These are phyloP conservation scores for Perccottus glenii DNA, from an alignment of 2,113 vertebrate species.

Conservation along the genomic window DNA sequence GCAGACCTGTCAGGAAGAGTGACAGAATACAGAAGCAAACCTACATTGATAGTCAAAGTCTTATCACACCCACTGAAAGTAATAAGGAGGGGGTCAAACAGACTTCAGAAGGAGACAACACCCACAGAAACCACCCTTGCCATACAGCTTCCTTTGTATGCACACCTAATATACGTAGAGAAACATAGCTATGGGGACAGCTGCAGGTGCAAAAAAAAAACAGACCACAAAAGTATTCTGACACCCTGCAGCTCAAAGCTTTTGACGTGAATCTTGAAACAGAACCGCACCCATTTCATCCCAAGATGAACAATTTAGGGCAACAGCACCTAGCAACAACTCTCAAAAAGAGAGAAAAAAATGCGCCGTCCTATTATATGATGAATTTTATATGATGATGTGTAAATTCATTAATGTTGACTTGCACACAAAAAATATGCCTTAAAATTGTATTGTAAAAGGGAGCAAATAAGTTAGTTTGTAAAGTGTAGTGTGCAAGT, in stretches of 20 bases:
- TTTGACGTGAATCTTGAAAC: slow-evolving; percentile 55
- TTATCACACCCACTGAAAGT: slow-evolving; percentile 5
- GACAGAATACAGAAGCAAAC: slow-evolving; percentile 7
- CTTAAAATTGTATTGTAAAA: background rate
- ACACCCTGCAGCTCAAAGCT: slow-evolving; percentile 30
- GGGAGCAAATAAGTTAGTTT: background rate
- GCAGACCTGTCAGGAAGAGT: slow-evolving; percentile 7
- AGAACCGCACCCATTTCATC: slow-evolving; percentile 33
- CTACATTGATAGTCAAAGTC: background rate
- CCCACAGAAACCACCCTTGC: slow-evolving; percentile 49
- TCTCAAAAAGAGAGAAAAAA: background rate
- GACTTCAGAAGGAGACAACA: slow-evolving; percentile 9
- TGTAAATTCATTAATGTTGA: background rate
- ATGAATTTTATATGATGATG: background rate
- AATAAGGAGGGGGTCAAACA: slow-evolving; percentile 1
- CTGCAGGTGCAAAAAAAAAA: slow-evolving; percentile 23
- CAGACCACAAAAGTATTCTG: slow-evolving; percentile 6
- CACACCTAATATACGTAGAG: slow-evolving; percentile 20
- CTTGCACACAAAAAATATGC: too few relatives aligned
- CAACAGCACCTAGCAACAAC: slow-evolving; percentile 15
- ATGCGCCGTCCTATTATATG: background rate
- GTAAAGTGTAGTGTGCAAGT: background rate
- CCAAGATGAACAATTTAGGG: slow-evolving; percentile 20
- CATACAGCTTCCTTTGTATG: slow-evolving; percentile 51
- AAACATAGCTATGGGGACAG: slow-evolving; percentile 33